Conservation (phyloP, 2,113 vertebrate genomes). For the Amblyornis subalaris region DNA sequence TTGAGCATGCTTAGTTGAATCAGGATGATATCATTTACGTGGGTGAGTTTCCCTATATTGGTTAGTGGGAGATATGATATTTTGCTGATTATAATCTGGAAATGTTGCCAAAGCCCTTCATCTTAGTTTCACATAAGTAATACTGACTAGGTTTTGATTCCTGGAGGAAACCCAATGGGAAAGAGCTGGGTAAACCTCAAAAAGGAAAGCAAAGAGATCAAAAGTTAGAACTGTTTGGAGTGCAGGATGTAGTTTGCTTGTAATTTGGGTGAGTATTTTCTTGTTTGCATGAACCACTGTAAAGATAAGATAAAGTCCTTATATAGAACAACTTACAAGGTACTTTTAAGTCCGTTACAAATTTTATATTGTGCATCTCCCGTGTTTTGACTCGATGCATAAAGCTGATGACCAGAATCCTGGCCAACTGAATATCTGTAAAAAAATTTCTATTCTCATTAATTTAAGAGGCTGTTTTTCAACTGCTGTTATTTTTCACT, state of each 20-base stretch:
- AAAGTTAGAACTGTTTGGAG: neutral
- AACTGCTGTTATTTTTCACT: neutral
- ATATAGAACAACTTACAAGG: neutral
- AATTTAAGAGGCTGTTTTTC: neutral
- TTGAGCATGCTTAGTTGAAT: conserved; percentile 32
- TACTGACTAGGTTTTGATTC: conserved; percentile 17
- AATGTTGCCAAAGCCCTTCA: conserved; percentile 41
- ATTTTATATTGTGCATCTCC: neutral
- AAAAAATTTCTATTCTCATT: neutral
- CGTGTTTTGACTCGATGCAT: neutral
- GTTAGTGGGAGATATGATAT: conserved; percentile 60
- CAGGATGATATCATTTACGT: conserved; percentile 32
- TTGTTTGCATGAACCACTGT: neutral
- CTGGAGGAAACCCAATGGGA: neutral
- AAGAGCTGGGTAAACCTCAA: neutral
- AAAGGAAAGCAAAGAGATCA: neutral
- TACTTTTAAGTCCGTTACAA: neutral
- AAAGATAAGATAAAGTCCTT: neutral
- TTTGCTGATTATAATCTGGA: conserved; percentile 57
- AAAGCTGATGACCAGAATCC: neutral
- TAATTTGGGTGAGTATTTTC: neutral
- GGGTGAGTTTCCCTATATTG: conserved; percentile 56
- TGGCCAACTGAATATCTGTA: neutral
- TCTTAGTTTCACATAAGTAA: conserved; percentile 30
- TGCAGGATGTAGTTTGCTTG: neutral